Evolutionary conservation across 2,797 vertebrate genomes (phyloP), one percentile per base, ranked within the genome.

Genomic region (Jordanella pulchra): DNA sequence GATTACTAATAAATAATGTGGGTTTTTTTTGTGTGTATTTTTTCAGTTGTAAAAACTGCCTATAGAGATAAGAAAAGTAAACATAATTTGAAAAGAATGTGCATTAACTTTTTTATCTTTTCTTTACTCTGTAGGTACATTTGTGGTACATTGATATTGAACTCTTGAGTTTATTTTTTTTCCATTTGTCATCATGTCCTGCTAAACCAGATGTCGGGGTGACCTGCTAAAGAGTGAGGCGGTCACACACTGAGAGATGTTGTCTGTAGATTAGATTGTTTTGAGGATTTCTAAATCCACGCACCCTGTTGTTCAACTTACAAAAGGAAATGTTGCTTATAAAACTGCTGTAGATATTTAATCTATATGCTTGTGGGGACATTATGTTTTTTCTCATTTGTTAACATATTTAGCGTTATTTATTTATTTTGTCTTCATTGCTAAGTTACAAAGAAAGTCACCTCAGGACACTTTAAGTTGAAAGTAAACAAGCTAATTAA

Each of bases 151-250:
- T 39, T n/a, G 47, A 65, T 18, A 51, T 1, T 63, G 7, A 18
- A 12, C n/a, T 64, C 51, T n/a, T 35, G 10, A 42, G 60, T n/a
- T 61, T 0, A 30, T 60, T 60, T 30, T 14, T 30, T 67, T 53
- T 12, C 32, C 65, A 53, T 48, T 48, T 18, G n/a, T 42, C 30
- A 58, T 67, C 45, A 39, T 55, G 50, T 78, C 30, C 61, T 28
- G 30, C 53, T 28, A 74, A 39, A 45, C n/a, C 63, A 69, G 68
- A 54, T 72, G 76, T 65, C 69, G 61, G 42, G 61, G 32, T 75
- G 60, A 66, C 75, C 54, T 44, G 65, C 47, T 67, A 63, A 48
- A 54, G 69, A 50, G 23, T 1, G 15, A 53, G 66, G 44, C 44
- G 44, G 39, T 27, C 7, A 4, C 25, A 27, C 42, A 53, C 1